Evolutionary conservation across 2,797 vertebrate species (phyloP), one percentile per base, ranked within the genome.

Genomic region (Parauchenoglanis ngamensis): DNA sequence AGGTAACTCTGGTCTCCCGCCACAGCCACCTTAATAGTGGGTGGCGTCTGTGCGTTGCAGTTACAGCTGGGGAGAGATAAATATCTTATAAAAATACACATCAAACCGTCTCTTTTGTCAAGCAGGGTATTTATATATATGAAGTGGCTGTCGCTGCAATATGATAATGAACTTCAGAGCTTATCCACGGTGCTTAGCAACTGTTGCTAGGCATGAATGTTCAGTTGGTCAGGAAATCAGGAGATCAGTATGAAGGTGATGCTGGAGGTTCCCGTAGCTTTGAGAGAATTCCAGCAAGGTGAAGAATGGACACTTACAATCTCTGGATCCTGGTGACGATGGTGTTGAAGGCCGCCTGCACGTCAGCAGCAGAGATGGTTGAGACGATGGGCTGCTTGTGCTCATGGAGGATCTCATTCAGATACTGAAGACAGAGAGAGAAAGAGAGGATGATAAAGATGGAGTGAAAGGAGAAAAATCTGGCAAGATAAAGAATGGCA

Each of bases 1-100:
- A 97, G 96, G 92, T 96, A 97, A 91, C 95, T 95, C 93, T 97
- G 96, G 92, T 96, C 96, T 0, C 96, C 96, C 0, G 95, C 95
- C 87, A 96, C 94, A 0, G 96, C 96, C 91, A 97, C 96, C 89
- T 96, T 96, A 91, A 97, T 96, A 0, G 96, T 96, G 1, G 96
- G 95, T 0, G 96, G 96, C 0, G 94, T 97, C 92, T 96, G 96
- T 31, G 96, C 96, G 0, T 97, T 97, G 91, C 96, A 96, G 92
- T 97, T 97, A 88, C 96, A 97, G 92, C 96, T 97, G 92, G 54
- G 23, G 67, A 85, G 40, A 49, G 28, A 83, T 35, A 21, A 10
- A 83, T 13, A 68, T n/a, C 59, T 8, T 23, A 46, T 63, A 46
- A 63, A 81, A 63, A 65, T 17, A 19, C 23, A 19, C 40, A 65